Conservation (phyloP, 1,140 invertebrate species). For the Macrobrachium rosenbergii region DNA sequence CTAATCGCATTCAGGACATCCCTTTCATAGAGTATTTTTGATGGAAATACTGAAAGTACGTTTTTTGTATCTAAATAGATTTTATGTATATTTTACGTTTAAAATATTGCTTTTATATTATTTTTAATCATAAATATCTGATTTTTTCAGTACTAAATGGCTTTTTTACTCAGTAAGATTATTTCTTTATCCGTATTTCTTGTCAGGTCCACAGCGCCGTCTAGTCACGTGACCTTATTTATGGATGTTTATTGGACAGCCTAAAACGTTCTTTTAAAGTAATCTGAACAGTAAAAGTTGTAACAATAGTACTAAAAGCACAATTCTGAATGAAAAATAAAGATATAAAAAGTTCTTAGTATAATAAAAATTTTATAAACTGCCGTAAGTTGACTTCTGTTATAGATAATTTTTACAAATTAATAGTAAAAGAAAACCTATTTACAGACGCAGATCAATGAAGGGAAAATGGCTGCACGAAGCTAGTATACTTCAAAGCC, state of each 20-base stretch:
- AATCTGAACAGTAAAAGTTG: background rate
- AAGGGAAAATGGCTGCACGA: constrained; percentile 43
- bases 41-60: background rate
- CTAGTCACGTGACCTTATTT: constrained; percentile 28
- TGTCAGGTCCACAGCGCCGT: too few relatives aligned
- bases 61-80: too few relatives aligned
- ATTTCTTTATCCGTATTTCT: background rate
- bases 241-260: constrained; percentile 4
- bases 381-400: background rate
- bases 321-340: too few relatives aligned
- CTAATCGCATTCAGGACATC: constrained; percentile 18
- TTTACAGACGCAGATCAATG: constrained; percentile 38
- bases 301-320: background rate
- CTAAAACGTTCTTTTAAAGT: constrained; percentile 18
- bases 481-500: background rate
- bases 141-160: background rate
- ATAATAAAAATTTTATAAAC: background rate
- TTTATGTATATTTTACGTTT: background rate
- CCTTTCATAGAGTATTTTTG: constrained; percentile 25
- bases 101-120: background rate
- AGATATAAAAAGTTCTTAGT: background rate
- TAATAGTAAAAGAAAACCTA: constrained; percentile 17
- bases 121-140: background rate
- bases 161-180: background rate
- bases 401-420: background rate